These are phyloP conservation scores for Drosophila lini DNA, from an alignment of 1,140 invertebrate species.

Conservation along the genomic window DNA sequence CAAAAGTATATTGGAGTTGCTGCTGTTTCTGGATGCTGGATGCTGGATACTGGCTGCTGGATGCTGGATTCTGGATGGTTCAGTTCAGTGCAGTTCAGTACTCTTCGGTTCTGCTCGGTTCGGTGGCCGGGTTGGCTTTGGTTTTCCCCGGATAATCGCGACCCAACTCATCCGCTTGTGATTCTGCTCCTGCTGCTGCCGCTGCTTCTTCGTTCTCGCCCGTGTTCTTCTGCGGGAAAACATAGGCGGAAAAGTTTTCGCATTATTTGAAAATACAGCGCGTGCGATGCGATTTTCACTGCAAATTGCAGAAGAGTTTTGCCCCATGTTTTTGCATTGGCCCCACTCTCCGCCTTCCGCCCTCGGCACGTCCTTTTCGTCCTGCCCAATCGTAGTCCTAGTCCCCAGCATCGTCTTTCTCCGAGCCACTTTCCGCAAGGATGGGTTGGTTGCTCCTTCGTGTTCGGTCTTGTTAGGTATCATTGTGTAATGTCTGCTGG, in stretches of 20 bases:
- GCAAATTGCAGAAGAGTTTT: slow-evolving; percentile 78
- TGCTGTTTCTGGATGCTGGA: slow-evolving; percentile 22
- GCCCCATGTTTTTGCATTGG: slow-evolving; percentile 68
- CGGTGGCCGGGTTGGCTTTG: slow-evolving; percentile 20
- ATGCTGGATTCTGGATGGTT: slow-evolving; percentile 15
- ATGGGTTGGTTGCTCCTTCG: slow-evolving; percentile 48
- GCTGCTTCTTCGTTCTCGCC: slow-evolving; percentile 1
- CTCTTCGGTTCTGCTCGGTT: slow-evolving; percentile 23
- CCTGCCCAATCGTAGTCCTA: slow-evolving; percentile 10
- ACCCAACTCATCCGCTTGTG: slow-evolving; percentile 37
- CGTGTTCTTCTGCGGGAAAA: slow-evolving; percentile 48
- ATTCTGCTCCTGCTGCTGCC: slow-evolving; percentile 3
- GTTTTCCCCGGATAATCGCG: slow-evolving; percentile 32
- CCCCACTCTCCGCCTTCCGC: slow-evolving; percentile 16
- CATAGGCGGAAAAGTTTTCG: slow-evolving; percentile 79
- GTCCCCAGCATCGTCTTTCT: slow-evolving; percentile 17
- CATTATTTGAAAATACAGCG: slow-evolving; percentile 80
- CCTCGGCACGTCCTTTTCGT: slow-evolving; percentile 22
- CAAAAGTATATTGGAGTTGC: slow-evolving; percentile 78
- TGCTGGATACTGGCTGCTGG: slow-evolving; percentile 8
- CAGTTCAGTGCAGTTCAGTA: slow-evolving; percentile 22
- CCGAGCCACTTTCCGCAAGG: neutral
- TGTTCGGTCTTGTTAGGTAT: slow-evolving; percentile 66
- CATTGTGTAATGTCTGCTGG: slow-evolving; percentile 69
- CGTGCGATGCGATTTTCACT: slow-evolving; percentile 72